Percentiles rank a stretch among this genome's conserved stretches.
These are phyloP conservation scores for Diadophis punctatus DNA, from an alignment of 2,113 vertebrate species.

Conservation along the genomic window DNA sequence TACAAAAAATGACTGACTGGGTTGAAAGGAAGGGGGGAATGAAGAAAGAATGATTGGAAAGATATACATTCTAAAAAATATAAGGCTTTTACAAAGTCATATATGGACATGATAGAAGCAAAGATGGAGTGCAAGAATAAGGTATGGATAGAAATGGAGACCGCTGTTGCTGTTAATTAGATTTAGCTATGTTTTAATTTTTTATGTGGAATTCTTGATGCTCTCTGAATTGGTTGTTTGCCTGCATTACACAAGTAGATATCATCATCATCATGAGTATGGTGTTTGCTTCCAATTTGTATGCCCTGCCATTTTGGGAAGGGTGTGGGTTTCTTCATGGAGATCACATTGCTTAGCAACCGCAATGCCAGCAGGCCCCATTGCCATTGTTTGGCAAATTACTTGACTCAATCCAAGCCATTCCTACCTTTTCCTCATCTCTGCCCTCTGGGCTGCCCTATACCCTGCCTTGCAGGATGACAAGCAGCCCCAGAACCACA, in stretches of 20 bases:
- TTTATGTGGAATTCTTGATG: neutral
- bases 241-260: neutral
- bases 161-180: neutral
- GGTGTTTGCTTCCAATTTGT: neutral
- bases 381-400: neutral
- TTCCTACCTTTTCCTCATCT: neutral
- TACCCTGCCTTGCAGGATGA: neutral
- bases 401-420: neutral
- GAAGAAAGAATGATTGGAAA: neutral
- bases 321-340: neutral
- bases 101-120: neutral
- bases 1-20: neutral
- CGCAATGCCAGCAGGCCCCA: neutral
- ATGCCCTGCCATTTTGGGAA: neutral
- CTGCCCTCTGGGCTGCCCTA: neutral
- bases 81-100: neutral
- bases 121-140: neutral
- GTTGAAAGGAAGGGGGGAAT: neutral
- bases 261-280: neutral
- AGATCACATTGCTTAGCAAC: neutral
- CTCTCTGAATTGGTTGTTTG: neutral
- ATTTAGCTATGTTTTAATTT: neutral
- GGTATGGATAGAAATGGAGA: neutral
- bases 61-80: neutral
- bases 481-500: neutral